Evolutionary conservation across 2,113 vertebrate species (phyloP), one percentile per base, ranked within the genome.

Genomic region (Pavo muticus): DNA sequence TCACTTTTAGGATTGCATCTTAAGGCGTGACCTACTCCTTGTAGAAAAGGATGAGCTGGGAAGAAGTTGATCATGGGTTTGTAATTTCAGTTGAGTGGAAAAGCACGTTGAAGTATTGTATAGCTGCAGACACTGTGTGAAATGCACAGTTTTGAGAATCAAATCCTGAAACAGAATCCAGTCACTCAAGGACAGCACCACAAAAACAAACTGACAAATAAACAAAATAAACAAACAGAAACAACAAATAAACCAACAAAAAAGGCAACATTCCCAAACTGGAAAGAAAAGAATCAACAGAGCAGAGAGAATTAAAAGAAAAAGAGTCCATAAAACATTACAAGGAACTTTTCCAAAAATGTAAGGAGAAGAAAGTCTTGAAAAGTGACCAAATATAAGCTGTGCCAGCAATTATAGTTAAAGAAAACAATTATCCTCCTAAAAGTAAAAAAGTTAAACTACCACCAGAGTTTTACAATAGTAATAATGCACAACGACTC

Each of bases 341-440:
- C 50, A 89, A 89, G 32, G 56, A 82, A 91, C 59, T 82, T 63
- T 82, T 92, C 78, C 74, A 85, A 91, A 87, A 67, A 30, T 73
- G 18, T 87, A 60, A 78, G 87, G 77, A 84, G 44, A 89, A 81
- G 52, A 87, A 97, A 96, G 78, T 76, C 45, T 85, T 77, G 87
- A 92, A 89, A 94, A 67, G 59, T 70, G 78, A 93, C 87, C 81
- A 94, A 92, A 89, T 69, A 63, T 2, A 82, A 70, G 48, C 65
- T 10, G 27, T 23, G 42, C 86, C 88, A 87, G 69, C 21, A 92
- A 84, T 84, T 91, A 37, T 16, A 35, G 59, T 39, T 35, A 48
- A 72, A 80, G 59, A 81, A 95, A 94, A 87, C 74, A 87, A 91
- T 89, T 87, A 6, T 79, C 84, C 60, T 39, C 32, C 81, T 85